These are phyloP conservation scores for Mylabris sibirica DNA, from an alignment of 2,888 invertebrate genomes.

Conservation along the genomic window DNA sequence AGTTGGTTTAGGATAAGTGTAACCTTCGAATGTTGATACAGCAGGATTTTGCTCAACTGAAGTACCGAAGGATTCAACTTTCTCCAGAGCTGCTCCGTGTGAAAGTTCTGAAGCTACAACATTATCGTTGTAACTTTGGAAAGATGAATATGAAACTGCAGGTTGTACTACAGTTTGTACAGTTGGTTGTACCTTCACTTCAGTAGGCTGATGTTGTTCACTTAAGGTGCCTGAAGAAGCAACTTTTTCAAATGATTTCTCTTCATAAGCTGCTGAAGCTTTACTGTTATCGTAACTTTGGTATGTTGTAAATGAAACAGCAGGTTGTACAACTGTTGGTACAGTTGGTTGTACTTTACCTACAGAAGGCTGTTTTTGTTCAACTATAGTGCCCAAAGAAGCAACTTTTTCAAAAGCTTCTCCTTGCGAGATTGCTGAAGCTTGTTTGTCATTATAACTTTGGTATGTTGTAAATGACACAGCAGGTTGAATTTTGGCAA, in stretches of 20 bases:
- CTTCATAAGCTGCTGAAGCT: not conserved
- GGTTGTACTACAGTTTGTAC: slow-evolving; percentile 48
- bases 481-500: not conserved
- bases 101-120: not conserved
- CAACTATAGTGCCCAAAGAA: not conserved
- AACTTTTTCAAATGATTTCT: not conserved
- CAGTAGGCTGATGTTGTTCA: not conserved
- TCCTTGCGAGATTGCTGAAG: not conserved
- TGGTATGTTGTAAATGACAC: not conserved
- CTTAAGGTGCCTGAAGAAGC: not conserved
- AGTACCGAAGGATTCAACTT: no score
- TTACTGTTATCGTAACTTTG: not conserved
- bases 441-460: not conserved
- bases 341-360: slow-evolving; percentile 50
- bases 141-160: not conserved
- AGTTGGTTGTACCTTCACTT: slow-evolving; percentile 48
- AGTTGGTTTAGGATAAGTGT: slow-evolving; percentile 33
- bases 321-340: slow-evolving; percentile 45
- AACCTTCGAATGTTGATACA: slow-evolving; percentile 33
- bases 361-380: not conserved
- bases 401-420: not conserved
- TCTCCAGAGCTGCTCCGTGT: no score
- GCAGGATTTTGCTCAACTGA: slow-evolving; percentile 15
- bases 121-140: not conserved
- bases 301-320: not conserved